These are phyloP conservation scores for Denticeps clupeoides DNA, from an alignment of 2,797 vertebrate species.

Conservation along the genomic window DNA sequence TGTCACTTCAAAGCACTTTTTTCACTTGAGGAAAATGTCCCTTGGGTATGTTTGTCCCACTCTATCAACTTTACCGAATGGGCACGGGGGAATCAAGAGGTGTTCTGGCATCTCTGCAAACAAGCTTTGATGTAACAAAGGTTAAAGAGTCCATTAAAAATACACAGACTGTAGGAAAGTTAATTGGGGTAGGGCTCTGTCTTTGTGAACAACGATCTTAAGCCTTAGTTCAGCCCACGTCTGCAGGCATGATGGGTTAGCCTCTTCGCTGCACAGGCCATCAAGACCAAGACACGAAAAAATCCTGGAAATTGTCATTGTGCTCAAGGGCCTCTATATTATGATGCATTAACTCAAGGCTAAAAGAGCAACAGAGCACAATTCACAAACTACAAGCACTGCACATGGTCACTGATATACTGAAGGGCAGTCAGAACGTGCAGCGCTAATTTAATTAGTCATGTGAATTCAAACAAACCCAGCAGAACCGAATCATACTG, in stretches of 20 bases:
- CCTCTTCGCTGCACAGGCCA: conserved; percentile 37
- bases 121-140: conserved; percentile 27
- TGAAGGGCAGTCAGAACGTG: conserved; percentile 43
- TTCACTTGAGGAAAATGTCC: conserved; percentile 13
- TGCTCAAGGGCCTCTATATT: conserved; percentile 37
- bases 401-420: conserved; percentile 37
- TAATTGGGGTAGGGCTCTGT: conserved; percentile 31
- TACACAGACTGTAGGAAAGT: conserved; percentile 28
- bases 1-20: conserved; percentile 18
- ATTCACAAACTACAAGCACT: conserved; percentile 24
- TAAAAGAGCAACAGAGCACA: conserved; percentile 15
- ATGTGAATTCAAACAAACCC: conserved; percentile 55
- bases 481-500: conserved; percentile 57
- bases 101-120: conserved; percentile 29
- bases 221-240: conserved; percentile 16
- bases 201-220: conserved; percentile 36
- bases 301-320: conserved; percentile 40
- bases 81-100: conserved; percentile 7
- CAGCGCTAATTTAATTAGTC: conserved; percentile 60
- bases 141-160: conserved; percentile 31
- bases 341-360: conserved; percentile 31
- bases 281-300: conserved; percentile 37
- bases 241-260: conserved; percentile 11
- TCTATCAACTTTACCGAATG: conserved; percentile 21
- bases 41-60: conserved; percentile 28